Evolutionary conservation across 2,797 vertebrate genomes (phyloP).

Genomic region (Capromys pilorides): DNA sequence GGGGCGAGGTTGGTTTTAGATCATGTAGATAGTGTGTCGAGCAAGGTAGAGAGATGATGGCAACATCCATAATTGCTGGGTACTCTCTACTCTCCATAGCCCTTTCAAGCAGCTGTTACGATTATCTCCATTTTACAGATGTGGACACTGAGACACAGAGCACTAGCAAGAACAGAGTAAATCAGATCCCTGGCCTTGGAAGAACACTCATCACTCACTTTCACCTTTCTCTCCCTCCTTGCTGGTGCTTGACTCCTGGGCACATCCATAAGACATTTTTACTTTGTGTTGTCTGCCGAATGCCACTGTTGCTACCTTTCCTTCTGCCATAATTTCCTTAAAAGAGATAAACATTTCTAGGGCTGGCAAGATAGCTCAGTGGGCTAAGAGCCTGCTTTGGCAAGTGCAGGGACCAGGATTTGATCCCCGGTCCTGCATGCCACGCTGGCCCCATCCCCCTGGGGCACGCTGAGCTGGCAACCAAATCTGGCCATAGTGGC

Average conservation of each 20-base stretch:
- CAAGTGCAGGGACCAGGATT: too few relatives aligned
- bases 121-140: neutral
- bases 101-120: neutral
- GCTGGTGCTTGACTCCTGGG: neutral
- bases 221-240: neutral
- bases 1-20: too few relatives aligned
- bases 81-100: neutral
- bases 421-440: too few relatives aligned
- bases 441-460: too few relatives aligned
- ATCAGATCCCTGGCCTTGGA: neutral
- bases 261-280: neutral
- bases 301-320: neutral
- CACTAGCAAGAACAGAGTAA: neutral
- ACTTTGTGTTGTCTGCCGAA: neutral
- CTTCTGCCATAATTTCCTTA: neutral
- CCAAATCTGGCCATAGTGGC: too few relatives aligned
- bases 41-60: rapidly evolving
- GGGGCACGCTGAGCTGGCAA: too few relatives aligned
- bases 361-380: too few relatives aligned
- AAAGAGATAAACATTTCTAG: neutral
- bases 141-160: neutral
- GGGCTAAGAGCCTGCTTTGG: too few relatives aligned
- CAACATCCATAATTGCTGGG: rapidly evolving
- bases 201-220: neutral
- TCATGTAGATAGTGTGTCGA: rapidly evolving